Evolutionary conservation across 2,888 invertebrate genomes (phyloP).

Genomic region (Glyphotaelius pellucidus): DNA sequence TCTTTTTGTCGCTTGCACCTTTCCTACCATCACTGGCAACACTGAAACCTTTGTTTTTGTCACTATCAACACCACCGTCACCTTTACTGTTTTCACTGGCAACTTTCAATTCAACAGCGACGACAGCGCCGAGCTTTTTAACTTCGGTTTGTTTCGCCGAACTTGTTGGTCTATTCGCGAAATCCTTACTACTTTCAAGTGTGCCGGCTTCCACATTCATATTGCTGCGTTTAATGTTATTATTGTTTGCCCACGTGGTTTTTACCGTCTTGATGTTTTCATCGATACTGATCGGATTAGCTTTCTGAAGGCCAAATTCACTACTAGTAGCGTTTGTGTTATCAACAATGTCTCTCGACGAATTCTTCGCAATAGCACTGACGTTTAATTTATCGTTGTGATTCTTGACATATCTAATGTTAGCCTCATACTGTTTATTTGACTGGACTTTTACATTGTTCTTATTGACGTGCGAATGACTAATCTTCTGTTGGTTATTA

Average conservation of each 20-base stretch:
- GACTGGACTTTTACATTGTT: background rate
- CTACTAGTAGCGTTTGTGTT: background rate
- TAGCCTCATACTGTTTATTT: background rate
- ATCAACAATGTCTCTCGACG: background rate
- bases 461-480: background rate
- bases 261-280: constrained; percentile 29
- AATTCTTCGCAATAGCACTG: constrained; percentile 16
- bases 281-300: background rate
- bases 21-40: background rate
- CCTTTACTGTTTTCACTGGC: background rate
- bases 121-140: background rate
- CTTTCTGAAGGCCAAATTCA: background rate
- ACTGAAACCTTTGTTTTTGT: background rate
- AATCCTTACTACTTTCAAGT: background rate
- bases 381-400: background rate
- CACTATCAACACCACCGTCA: background rate
- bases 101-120: background rate
- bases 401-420: constrained; percentile 2
- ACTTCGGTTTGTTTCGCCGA: background rate
- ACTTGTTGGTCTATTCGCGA: background rate
- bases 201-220: constrained; percentile 44
- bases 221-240: constrained; percentile 50
- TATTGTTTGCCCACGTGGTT: constrained; percentile 44
- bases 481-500: background rate
- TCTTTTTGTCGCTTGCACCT: background rate